Percentiles rank a stretch among this genome's conserved stretches.
Evolutionary conservation across 1,140 invertebrate genomes (phyloP).

Genomic region (Metopolophium dirhodum): DNA sequence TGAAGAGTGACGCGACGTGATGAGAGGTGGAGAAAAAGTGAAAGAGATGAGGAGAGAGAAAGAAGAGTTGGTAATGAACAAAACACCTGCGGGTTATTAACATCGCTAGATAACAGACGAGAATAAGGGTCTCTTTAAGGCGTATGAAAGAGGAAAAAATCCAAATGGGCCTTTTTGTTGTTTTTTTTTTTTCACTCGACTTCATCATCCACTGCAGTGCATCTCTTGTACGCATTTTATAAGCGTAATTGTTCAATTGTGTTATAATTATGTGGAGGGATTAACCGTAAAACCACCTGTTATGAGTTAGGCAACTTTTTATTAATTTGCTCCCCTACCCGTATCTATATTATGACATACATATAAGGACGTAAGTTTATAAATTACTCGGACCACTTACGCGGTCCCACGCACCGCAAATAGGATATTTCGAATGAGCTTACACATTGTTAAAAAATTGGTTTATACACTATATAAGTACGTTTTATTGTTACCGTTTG

Average conservation of each 20-base stretch:
- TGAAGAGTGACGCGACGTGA: too few species aligned
- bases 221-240: neutral
- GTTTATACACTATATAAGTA: neutral
- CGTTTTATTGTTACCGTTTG: too few species aligned
- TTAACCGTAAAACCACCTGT: slow-evolving; percentile 24
- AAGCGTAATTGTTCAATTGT: slow-evolving; percentile 15
- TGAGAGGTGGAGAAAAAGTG: too few species aligned
- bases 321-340: neutral
- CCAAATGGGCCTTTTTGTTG: slow-evolving; percentile 2
- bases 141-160: neutral
- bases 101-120: neutral
- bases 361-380: neutral
- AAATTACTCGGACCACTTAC: neutral
- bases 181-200: neutral
- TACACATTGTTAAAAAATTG: neutral
- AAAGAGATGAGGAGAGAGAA: neutral
- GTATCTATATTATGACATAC: neutral
- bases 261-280: neutral
- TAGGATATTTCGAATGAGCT: neutral
- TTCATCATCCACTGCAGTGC: neutral
- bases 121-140: neutral
- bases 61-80: neutral
- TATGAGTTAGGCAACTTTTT: neutral
- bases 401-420: neutral
- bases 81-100: slow-evolving; percentile 45